phyloP scores from a whole-genome alignment of 2,113 vertebrate genomes.

The Chiloscyllium plagiosum region DNA sequence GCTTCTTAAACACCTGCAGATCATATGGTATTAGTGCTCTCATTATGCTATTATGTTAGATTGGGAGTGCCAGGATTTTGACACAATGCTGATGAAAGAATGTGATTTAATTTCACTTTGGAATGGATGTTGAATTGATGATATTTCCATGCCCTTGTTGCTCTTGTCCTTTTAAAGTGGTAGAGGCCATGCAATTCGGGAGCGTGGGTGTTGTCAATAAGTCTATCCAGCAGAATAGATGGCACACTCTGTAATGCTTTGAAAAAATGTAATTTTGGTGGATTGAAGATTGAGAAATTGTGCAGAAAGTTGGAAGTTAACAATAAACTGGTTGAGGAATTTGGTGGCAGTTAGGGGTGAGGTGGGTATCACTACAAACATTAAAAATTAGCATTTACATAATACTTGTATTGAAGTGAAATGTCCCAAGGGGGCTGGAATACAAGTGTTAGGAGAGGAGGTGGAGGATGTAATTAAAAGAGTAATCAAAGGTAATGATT shows the following conservation, averaged over 20 bases:
- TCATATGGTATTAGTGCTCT: too few relatives aligned
- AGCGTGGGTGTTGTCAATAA: too few relatives aligned
- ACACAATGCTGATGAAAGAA: too few relatives aligned
- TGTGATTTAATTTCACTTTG: too few relatives aligned
- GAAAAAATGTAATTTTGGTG: not conserved
- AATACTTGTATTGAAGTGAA: not conserved
- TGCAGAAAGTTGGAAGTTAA: not conserved
- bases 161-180: too few relatives aligned
- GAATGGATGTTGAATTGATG: too few relatives aligned
- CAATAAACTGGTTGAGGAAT: not conserved
- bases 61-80: too few relatives aligned
- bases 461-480: not conserved
- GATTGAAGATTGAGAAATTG: not conserved
- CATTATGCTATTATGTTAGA: too few relatives aligned
- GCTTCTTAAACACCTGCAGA: too few relatives aligned
- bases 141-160: too few relatives aligned
- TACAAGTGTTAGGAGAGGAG: not conserved
- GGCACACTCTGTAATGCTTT: not conserved
- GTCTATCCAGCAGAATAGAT: too few relatives aligned
- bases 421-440: not conserved
- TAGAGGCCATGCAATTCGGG: too few relatives aligned
- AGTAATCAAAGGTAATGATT: not conserved
- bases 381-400: not conserved
- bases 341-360: not conserved
- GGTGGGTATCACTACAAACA: not conserved